Conservation (phyloP, 1,140 invertebrate species). For the Tetramorium parvispinum region DNA sequence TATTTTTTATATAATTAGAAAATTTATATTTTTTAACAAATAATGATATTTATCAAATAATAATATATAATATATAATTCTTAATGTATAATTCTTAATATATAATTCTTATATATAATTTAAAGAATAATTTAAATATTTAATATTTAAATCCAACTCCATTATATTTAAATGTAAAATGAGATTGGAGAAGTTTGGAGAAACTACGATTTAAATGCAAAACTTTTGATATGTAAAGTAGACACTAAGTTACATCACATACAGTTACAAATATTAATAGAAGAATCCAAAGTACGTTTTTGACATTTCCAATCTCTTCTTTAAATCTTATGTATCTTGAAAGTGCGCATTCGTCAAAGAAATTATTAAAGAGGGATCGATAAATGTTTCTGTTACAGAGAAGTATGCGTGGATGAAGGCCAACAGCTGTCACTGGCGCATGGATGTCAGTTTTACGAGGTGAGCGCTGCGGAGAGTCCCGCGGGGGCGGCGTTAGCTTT, state of each 20-base stretch:
- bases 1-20: not conserved
- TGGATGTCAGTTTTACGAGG: slow-evolving; percentile 94
- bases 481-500: slow-evolving; percentile 92
- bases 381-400: slow-evolving; percentile 84
- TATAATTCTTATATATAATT: no score
- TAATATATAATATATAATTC: no score
- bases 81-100: no score
- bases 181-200: not conserved
- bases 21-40: not conserved
- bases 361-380: not conserved
- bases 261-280: no score
- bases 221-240: not conserved
- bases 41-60: not conserved
- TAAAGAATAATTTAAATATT: no score
- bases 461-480: slow-evolving; percentile 93
- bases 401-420: slow-evolving; percentile 92
- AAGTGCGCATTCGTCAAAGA: not conserved
- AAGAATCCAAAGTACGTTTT: not conserved
- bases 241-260: not conserved
- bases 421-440: slow-evolving; percentile 92
- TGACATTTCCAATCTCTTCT: not conserved
- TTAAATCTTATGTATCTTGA: not conserved
- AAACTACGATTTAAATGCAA: not conserved
- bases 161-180: not conserved
- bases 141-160: not conserved